Percentiles rank a stretch among this genome's conserved stretches.
Evolutionary conservation across 2,113 vertebrate genomes (phyloP).

Genomic region (Hystrix brachyura): DNA sequence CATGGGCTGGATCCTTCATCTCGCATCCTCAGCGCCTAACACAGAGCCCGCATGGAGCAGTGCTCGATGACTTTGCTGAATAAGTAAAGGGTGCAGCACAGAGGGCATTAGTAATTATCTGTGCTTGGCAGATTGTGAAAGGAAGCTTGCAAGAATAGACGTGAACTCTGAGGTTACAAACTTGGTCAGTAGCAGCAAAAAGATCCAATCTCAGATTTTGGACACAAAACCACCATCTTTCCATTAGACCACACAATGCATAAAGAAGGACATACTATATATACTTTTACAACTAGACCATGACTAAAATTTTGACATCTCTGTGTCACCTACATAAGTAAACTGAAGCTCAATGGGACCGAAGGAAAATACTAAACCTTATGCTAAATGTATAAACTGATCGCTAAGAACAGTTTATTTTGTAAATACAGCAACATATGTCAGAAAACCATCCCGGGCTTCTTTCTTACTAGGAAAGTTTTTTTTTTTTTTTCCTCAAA

Average conservation of each 20-base stretch:
- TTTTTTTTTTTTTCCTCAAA: slow-evolving; percentile 86
- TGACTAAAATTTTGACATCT: slow-evolving; percentile 83
- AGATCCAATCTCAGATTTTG: slow-evolving; percentile 29
- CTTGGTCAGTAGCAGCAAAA: neutral
- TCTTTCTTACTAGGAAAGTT: slow-evolving; percentile 86
- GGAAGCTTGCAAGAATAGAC: neutral
- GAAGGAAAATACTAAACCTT: slow-evolving; percentile 86
- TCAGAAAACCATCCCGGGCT: slow-evolving; percentile 85
- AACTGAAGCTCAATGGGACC: slow-evolving; percentile 86
- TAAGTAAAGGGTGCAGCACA: neutral
- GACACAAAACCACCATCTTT: slow-evolving; percentile 20
- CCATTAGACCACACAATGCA: slow-evolving; percentile 62
- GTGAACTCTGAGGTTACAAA: slow-evolving; percentile 32
- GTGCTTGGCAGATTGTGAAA: slow-evolving; percentile 15
- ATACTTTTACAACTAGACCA: slow-evolving; percentile 76
- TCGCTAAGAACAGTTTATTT: slow-evolving; percentile 87
- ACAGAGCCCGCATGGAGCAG: neutral
- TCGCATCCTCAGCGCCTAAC: neutral
- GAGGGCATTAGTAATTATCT: neutral
- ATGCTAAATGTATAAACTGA: slow-evolving; percentile 86
- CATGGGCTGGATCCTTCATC: neutral
- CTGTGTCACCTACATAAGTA: slow-evolving; percentile 83
- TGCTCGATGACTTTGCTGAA: neutral
- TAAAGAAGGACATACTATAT: slow-evolving; percentile 83
- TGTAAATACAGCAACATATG: slow-evolving; percentile 86